Base-by-base conservation (phyloP, 2,888 invertebrate species). In the Eupithecia abbreviata region DNA sequence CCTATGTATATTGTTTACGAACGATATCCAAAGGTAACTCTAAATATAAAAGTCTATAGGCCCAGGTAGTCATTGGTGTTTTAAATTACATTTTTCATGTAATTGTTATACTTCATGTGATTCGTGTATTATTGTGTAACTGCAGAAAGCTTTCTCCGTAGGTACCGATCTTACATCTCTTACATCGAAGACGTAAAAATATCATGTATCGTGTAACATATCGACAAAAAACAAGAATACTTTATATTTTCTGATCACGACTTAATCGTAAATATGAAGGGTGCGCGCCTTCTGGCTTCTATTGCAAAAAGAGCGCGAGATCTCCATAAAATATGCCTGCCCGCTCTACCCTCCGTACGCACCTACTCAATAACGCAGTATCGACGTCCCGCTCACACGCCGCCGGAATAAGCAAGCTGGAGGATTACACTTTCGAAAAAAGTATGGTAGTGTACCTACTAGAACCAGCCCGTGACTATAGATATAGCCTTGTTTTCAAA, bases 251-350 rank as follows among this genome's bases (percentile, higher is more conserved):
- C 94, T 90, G 93, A 93, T 94, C 94, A 94, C 94, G 94, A 90
- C 91, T 93, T 93, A 92, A 94, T 94, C 94, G 94, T 94, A 94
- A 94, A 94, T 94, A 94, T 94, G 93, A 94, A 93, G 93, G 94
- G 94, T 92, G 90, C 87, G 88, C 92, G 92, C 94, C 94, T 93
- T 93, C 93, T 94, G 94, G 89, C 87, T 85, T 90, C 93, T 94
- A 94, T 94, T 94, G 94, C 94, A 93, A 93, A 93, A 94, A 94
- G 92, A 94, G 91, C 90, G 91, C 85, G 89, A 90, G 89, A 91
- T 93, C 92, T 93, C 92, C 93, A 94, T 94, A 94, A 94, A 93
- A 94, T 94, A 94, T 94, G 92, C 93, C 91, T 89, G 87, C 87
- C 90, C 88, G 88, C 83, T 80, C 55, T 58, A n/a, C 79, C 75